These are phyloP conservation scores for Neoniphon sammara DNA, from an alignment of 2,797 vertebrate genomes.

Conservation along the genomic window DNA sequence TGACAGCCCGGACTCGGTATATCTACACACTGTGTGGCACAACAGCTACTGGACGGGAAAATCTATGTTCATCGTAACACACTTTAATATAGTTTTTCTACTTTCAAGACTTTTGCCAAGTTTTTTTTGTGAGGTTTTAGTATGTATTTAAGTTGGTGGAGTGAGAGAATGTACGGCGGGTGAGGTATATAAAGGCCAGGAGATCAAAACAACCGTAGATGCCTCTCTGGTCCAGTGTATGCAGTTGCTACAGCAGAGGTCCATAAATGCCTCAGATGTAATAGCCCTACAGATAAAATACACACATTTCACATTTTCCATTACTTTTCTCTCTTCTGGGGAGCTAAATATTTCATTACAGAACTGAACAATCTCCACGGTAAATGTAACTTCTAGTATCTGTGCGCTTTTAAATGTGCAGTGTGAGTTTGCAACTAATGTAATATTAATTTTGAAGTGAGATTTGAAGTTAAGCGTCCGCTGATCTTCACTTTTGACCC, in stretches of 20 bases:
- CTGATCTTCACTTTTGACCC: constrained; percentile 56
- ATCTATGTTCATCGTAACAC: constrained; percentile 21
- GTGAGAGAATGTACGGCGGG: neutral
- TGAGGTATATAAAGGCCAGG: neutral
- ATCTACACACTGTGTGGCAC: constrained; percentile 27
- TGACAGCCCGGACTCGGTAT: constrained; percentile 49
- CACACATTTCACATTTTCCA: neutral
- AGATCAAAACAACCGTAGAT: neutral
- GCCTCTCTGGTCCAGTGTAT: neutral
- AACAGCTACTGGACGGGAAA: constrained; percentile 24
- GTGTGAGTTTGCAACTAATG: neutral
- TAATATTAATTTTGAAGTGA: constrained; percentile 18
- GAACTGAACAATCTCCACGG: too few relatives aligned
- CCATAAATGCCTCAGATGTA: neutral
- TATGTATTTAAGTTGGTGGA: neutral
- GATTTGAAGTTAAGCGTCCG: constrained; percentile 29
- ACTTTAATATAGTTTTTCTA: constrained; percentile 23
- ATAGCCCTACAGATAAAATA: neutral
- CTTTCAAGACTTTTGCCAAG: constrained; percentile 10
- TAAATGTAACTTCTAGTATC: too few relatives aligned
- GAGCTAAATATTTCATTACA: neutral
- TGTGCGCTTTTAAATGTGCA: neutral
- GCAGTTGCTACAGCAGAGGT: too few relatives aligned
- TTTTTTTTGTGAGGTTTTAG: neutral
- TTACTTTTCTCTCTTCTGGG: neutral